phyloP scores from a whole-genome alignment of 1,140 invertebrate species.

The Zaprionus kolodkinae region DNA sequence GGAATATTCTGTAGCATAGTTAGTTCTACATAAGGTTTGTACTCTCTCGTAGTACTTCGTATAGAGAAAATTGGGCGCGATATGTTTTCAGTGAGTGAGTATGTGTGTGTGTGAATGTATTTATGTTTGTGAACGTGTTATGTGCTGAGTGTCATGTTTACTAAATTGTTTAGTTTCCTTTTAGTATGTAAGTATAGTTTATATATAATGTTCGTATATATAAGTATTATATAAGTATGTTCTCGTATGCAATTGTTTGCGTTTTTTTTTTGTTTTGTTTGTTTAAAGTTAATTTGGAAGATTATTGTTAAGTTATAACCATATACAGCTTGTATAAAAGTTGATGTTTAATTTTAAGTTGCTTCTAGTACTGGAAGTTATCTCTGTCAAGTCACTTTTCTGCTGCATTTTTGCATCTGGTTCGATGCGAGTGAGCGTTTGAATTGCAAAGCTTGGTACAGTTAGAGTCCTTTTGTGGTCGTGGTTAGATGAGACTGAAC shows the following conservation, averaged over 20 bases:
- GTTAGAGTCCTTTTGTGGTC: constrained; percentile 15
- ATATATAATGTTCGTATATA: constrained; percentile 44
- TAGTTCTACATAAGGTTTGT: constrained; percentile 41
- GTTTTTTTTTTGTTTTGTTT: constrained; percentile 14
- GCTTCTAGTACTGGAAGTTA: constrained; percentile 64
- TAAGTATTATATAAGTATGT: constrained; percentile 58
- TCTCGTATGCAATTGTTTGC: constrained; percentile 25
- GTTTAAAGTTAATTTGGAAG: constrained; percentile 78
- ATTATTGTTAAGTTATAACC: constrained; percentile 71
- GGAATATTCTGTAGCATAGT: constrained; percentile 33
- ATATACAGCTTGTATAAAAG: constrained; percentile 73
- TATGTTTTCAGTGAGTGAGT: constrained; percentile 53
- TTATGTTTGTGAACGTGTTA: constrained; percentile 4
- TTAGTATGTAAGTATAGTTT: constrained; percentile 32
- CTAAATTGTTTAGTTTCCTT: constrained; percentile 63
- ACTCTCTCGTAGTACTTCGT: constrained; percentile 38
- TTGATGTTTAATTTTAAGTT: constrained; percentile 53
- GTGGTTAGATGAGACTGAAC: background rate
- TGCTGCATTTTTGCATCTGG: background rate
- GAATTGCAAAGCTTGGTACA: constrained; percentile 14
- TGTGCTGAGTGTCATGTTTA: constrained; percentile 50
- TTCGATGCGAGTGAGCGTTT: constrained; percentile 7
- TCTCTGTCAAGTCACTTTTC: constrained; percentile 33
- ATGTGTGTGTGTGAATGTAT: constrained; percentile 12
- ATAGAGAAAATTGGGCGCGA: constrained; percentile 61